A percentile compares a stretch with the other conserved stretches of the same genome.
These are phyloP conservation scores for Drosophila melanogaster DNA, from an alignment of 1,140 invertebrate species.

Conservation along the genomic window Release_6_plus_ISO1_MT NC_004354.4:8277001-8277500, in stretches of 20 bases:
- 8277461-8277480: constrained; percentile 29
- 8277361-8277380: constrained; percentile 24
- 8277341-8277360: constrained; percentile 64
- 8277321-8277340: constrained; percentile 65
- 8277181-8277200: constrained; percentile 65
- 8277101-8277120: constrained; percentile 43
- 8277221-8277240: constrained; percentile 13
- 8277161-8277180: constrained; percentile 60
- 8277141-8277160: constrained; percentile 25
- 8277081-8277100: constrained; percentile 50
- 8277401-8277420: constrained; percentile 19
- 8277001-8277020: constrained; percentile 40
- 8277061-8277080: constrained; percentile 60
- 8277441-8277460: constrained; percentile 69
- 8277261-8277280: constrained; percentile 47
- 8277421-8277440: constrained; percentile 55
- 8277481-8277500: constrained; percentile 41
- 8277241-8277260: constrained; percentile 8
- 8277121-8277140: constrained; percentile 55
- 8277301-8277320: constrained; percentile 54
- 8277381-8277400: constrained; percentile 20
- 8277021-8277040: constrained; percentile 36
- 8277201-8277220: constrained; percentile 28
- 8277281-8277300: constrained; percentile 49
- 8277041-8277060: constrained; percentile 22